A percentile compares a stretch with the other conserved stretches of the same genome.
Evolutionary conservation across 2,113 vertebrate genomes (phyloP).

Genomic region (Oreochromis aureus): DNA sequence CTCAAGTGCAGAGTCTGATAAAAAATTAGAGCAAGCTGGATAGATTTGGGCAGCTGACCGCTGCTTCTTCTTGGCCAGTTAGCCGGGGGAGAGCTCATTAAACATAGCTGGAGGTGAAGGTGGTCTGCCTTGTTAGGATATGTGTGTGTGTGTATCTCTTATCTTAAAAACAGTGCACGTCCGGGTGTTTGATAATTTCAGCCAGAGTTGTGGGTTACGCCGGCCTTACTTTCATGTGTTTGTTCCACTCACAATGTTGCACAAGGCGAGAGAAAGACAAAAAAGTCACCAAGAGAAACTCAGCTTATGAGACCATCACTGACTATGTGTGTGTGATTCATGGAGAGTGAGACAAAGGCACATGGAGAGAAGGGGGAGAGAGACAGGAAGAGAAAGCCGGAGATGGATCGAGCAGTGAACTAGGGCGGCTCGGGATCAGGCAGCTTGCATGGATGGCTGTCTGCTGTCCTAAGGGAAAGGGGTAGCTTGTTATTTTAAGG

Average conservation of each 20-base stretch:
- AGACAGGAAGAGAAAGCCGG: constrained; percentile 17
- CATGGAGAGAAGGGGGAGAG: background rate
- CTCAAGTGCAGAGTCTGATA: constrained; percentile 40
- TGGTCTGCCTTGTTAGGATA: constrained; percentile 20
- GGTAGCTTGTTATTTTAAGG: constrained; percentile 71
- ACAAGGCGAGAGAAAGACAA: background rate
- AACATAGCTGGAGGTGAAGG: constrained; percentile 30
- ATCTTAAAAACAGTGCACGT: background rate
- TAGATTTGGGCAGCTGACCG: constrained; percentile 45
- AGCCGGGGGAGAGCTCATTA: constrained; percentile 52
- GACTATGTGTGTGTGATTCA: constrained; percentile 32
- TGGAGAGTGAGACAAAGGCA: constrained; percentile 3
- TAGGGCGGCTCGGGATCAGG: constrained; percentile 63
- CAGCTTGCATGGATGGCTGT: constrained; percentile 56
- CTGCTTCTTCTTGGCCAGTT: constrained; percentile 46
- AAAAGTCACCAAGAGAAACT: background rate
- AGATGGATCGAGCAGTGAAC: constrained; percentile 64
- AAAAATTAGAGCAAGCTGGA: constrained; percentile 29
- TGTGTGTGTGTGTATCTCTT: background rate
- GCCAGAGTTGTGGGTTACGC: background rate
- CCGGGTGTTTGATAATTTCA: background rate
- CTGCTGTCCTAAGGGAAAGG: constrained; percentile 65
- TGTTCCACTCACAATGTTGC: background rate
- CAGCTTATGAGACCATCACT: constrained; percentile 39
- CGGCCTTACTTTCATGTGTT: background rate